These are phyloP conservation scores for Dicycla oo DNA, from an alignment of 2,888 invertebrate genomes.

Conservation along the genomic window DNA sequence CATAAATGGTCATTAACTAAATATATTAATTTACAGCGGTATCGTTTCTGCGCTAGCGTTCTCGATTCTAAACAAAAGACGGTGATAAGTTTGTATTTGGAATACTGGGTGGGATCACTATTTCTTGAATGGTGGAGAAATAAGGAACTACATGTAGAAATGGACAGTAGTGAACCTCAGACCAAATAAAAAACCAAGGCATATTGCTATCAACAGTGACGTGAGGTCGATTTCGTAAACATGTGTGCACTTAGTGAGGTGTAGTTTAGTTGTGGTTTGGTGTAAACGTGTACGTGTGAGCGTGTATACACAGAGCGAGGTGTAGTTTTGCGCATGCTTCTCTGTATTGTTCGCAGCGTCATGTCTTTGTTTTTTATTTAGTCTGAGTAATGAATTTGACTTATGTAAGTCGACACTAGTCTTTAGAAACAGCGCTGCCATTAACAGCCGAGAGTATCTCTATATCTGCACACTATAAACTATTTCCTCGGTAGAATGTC, in stretches of 20 bases:
- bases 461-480: constrained; percentile 14
- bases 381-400: constrained; percentile 4
- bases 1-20: constrained; percentile 45
- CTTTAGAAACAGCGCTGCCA: neutral
- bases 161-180: neutral
- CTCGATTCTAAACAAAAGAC: constrained; percentile 9
- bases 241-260: too few species aligned
- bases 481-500: constrained; percentile 22
- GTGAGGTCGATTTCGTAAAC: too few species aligned
- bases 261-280: too few species aligned
- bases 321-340: too few species aligned
- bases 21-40: constrained; percentile 26
- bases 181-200: too few species aligned
- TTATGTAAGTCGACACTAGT: constrained; percentile 15
- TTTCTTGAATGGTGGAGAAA: neutral
- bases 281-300: too few species aligned
- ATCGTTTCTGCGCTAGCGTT: neutral
- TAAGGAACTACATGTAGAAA: constrained; percentile 7
- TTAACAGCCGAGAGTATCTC: neutral
- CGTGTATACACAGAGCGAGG: too few species aligned
- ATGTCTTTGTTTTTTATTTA: too few species aligned
- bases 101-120: neutral
- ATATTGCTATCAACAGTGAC: too few species aligned
- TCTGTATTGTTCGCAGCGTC: too few species aligned
- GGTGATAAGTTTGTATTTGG: constrained; percentile 14